Percentiles rank a stretch among this genome's conserved stretches.
phyloP scores from a whole-genome alignment of 2,797 vertebrate species.

The Anolis apletophallus region DNA sequence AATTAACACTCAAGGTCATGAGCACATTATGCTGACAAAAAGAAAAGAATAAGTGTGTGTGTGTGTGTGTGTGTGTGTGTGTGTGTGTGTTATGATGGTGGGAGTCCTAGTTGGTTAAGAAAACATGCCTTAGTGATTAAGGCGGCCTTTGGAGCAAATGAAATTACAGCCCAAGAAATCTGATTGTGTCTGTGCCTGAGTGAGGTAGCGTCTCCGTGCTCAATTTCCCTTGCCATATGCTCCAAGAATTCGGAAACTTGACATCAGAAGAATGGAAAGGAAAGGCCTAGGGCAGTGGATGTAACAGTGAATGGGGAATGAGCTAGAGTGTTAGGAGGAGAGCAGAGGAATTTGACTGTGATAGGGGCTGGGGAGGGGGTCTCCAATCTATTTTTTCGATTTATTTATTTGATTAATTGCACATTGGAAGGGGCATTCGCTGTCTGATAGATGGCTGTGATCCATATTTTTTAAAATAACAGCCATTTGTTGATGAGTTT shows the following conservation, averaged over 20 bases:
- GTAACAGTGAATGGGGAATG: slow-evolving; percentile 72
- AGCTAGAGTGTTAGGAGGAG: slow-evolving; percentile 73
- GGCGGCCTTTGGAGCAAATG: slow-evolving; percentile 80
- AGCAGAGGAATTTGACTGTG: slow-evolving; percentile 72
- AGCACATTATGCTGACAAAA: slow-evolving; percentile 72
- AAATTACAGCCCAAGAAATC: slow-evolving; percentile 83
- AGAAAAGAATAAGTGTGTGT: background rate
- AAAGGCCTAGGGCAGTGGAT: slow-evolving; percentile 68
- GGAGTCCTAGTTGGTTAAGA: slow-evolving; percentile 72
- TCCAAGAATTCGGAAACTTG: slow-evolving; percentile 73
- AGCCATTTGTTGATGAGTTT: background rate
- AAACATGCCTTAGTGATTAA: slow-evolving; percentile 80
- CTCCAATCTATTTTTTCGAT: slow-evolving; percentile 41
- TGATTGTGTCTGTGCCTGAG: slow-evolving; percentile 82
- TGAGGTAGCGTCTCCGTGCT: slow-evolving; percentile 80
- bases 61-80: too few relatives aligned
- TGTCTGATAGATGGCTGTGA: slow-evolving; percentile 49
- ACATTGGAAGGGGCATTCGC: slow-evolving; percentile 55
- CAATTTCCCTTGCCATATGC: slow-evolving; percentile 77
- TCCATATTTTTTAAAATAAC: background rate
- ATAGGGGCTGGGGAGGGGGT: slow-evolving; percentile 60
- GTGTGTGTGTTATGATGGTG: too few relatives aligned
- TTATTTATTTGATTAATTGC: slow-evolving; percentile 62
- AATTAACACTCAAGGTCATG: slow-evolving; percentile 81
- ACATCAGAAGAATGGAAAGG: slow-evolving; percentile 68